Conservation (phyloP, 1,140 invertebrate genomes). For the Bombus polaris region DNA sequence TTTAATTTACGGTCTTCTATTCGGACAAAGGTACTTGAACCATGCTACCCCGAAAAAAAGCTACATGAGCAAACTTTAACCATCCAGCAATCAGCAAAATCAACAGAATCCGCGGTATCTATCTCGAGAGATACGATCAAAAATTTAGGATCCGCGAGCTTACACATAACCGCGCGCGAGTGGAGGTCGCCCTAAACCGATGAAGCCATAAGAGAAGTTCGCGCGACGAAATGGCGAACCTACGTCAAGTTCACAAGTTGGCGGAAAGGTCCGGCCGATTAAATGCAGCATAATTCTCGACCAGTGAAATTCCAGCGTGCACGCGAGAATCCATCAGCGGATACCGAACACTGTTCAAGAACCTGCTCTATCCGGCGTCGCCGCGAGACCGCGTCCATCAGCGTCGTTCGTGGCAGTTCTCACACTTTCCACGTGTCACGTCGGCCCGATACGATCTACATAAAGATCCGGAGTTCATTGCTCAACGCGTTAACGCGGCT, state of each 20-base stretch:
- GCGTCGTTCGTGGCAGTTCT: slow-evolving; percentile 69
- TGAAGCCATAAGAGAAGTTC: background rate
- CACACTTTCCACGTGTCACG: slow-evolving; percentile 76
- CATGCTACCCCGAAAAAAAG: too few relatives aligned
- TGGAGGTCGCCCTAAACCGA: background rate
- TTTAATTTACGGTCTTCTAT: too few relatives aligned
- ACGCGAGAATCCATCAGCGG: slow-evolving; percentile 25
- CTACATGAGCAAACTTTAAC: too few relatives aligned
- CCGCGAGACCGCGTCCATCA: slow-evolving; percentile 30
- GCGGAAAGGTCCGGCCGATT: too few relatives aligned
- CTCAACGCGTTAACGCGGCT: slow-evolving; percentile 74
- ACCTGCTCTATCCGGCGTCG: slow-evolving; percentile 2
- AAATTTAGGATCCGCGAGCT: too few relatives aligned
- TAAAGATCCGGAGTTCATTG: slow-evolving; percentile 68
- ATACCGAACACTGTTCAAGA: slow-evolving; percentile 17
- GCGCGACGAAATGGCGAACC: background rate
- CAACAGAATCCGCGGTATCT: too few relatives aligned
- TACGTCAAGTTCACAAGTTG: background rate
- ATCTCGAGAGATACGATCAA: too few relatives aligned
- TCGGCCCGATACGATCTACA: slow-evolving; percentile 71
- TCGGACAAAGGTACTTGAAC: too few relatives aligned
- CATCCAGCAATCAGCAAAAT: too few relatives aligned
- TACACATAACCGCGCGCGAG: background rate
- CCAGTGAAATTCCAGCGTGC: background rate
- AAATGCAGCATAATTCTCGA: background rate